Conservation (phyloP, 64 coral and sea anemone genomes). For the Acropora tenuis region DNA sequence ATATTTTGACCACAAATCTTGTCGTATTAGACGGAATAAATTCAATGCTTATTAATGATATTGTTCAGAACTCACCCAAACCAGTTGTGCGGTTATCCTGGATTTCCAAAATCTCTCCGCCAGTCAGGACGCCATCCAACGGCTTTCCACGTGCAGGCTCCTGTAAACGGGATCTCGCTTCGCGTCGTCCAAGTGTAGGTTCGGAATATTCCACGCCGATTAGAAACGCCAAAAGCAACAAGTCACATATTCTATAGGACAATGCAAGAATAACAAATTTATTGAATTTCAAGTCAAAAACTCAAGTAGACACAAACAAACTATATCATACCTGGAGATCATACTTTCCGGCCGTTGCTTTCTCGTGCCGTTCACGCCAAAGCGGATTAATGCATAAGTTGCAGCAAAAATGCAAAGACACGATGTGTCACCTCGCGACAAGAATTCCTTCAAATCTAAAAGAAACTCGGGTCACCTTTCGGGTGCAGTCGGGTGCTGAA, state of each 20-base stretch:
- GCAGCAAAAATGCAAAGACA: no score
- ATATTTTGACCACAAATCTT: no score
- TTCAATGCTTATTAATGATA: neutral
- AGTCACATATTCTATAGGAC: neutral
- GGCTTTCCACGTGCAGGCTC: neutral
- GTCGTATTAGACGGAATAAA: no score
- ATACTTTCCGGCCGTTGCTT: neutral
- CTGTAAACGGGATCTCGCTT: neutral
- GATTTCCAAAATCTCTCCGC: neutral
- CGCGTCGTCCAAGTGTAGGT: neutral
- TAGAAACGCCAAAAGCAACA: neutral
- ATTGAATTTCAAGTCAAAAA: neutral
- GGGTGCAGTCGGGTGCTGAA: neutral
- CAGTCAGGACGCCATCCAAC: neutral
- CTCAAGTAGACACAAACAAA: neutral
- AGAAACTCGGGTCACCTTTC: neutral
- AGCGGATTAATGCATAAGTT: neutral
- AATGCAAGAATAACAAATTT: neutral
- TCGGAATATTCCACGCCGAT: neutral
- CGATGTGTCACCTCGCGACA: neutral
- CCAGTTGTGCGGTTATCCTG: neutral
- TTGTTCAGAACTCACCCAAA: neutral
- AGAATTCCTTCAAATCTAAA: neutral
- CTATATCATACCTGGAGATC: neutral
- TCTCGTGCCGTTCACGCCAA: neutral